These are phyloP conservation scores for Neoscelio sp. DNA, from an alignment of 2,888 invertebrate genomes.

Conservation along the genomic window DNA sequence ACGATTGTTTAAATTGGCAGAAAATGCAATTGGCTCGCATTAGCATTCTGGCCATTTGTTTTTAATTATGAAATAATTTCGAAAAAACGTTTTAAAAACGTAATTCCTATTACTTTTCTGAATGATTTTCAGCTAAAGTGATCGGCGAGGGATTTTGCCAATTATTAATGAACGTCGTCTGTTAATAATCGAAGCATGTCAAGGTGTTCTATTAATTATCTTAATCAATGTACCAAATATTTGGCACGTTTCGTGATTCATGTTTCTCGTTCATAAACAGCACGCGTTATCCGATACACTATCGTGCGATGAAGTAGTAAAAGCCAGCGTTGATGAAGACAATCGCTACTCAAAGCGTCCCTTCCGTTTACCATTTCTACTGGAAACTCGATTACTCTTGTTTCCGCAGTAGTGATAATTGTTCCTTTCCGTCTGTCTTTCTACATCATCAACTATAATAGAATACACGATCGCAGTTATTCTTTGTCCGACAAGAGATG, in stretches of 20 bases:
- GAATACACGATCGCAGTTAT: constrained; percentile 21
- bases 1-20: constrained; percentile 10
- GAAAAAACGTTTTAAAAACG: no score
- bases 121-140: no score
- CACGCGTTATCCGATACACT: constrained; percentile 41
- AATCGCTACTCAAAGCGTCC: constrained; percentile 52
- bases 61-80: no score
- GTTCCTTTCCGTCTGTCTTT: constrained; percentile 44
- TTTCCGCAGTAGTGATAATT: constrained; percentile 55
- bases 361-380: constrained; percentile 49
- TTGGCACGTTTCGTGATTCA: constrained; percentile 6
- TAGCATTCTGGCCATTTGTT: no score
- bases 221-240: neutral
- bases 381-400: constrained; percentile 55
- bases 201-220: neutral
- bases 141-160: no score
- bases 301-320: constrained; percentile 55
- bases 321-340: constrained; percentile 50
- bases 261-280: constrained; percentile 20
- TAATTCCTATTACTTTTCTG: no score
- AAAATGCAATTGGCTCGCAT: neutral
- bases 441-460: constrained; percentile 27
- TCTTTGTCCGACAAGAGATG: constrained; percentile 3
- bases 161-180: no score
- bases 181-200: no score